Conservation (phyloP, 2,113 vertebrate genomes). For the Oplegnathus fasciatus region DNA sequence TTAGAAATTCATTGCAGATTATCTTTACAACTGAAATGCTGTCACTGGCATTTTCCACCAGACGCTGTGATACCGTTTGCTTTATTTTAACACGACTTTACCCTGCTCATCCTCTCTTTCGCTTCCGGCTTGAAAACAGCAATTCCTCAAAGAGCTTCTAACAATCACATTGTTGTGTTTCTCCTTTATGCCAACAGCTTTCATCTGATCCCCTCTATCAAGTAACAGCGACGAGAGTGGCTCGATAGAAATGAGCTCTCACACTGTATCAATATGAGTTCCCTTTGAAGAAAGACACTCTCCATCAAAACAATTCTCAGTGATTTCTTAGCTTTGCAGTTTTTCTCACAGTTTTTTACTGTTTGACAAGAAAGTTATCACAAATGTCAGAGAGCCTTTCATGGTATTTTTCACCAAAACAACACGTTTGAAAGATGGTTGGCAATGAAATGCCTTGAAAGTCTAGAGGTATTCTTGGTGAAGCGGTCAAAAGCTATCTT, state of each 20-base stretch:
- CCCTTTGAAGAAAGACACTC: slow-evolving; percentile 46
- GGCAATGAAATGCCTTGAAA: background rate
- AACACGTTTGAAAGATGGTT: slow-evolving; percentile 3
- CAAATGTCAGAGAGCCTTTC: slow-evolving; percentile 6
- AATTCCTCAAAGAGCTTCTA: slow-evolving; percentile 41
- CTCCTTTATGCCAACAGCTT: slow-evolving; percentile 33
- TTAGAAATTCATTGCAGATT: slow-evolving; percentile 76
- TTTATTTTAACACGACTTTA: slow-evolving; percentile 10
- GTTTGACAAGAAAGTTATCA: slow-evolving; percentile 17
- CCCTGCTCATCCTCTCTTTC: slow-evolving; percentile 14
- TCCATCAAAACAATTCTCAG: slow-evolving; percentile 29
- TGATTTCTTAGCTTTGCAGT: slow-evolving; percentile 15
- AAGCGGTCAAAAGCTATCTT: slow-evolving; percentile 6
- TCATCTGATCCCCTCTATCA: slow-evolving; percentile 55
- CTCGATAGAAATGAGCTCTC: slow-evolving; percentile 43
- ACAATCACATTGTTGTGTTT: slow-evolving; percentile 37
- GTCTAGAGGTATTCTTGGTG: background rate
- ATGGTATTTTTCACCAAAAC: background rate
- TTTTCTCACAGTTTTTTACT: slow-evolving; percentile 21
- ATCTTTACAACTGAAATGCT: slow-evolving; percentile 56
- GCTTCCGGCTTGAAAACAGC: slow-evolving; percentile 32
- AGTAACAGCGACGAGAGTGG: slow-evolving; percentile 22
- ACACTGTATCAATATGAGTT: slow-evolving; percentile 23
- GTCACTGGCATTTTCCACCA: slow-evolving; percentile 39
- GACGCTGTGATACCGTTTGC: slow-evolving; percentile 25